phyloP scores from a whole-genome alignment of 92 coral and sea anemone species.

The Porites divaricata region DNA sequence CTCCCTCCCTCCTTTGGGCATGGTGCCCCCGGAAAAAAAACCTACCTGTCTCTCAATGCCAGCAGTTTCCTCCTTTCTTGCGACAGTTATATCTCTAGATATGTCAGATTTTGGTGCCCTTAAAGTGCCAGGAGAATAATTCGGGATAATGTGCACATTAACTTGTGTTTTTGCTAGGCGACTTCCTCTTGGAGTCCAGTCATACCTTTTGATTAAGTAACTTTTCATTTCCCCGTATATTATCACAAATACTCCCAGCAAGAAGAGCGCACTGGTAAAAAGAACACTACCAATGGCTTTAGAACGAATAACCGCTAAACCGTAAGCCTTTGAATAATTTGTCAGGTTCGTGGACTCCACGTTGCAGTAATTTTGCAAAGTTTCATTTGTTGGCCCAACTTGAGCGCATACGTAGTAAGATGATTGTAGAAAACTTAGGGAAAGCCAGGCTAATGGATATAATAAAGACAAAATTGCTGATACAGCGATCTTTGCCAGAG shows the following conservation, averaged over 20 bases:
- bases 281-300: constrained; percentile 24
- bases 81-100: neutral
- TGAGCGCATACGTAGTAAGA: constrained; percentile 18
- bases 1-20: no score
- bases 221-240: constrained; percentile 33
- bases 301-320: constrained; percentile 25
- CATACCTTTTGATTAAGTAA: constrained; percentile 16
- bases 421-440: constrained; percentile 38
- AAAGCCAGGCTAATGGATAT: constrained; percentile 33
- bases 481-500: constrained; percentile 26
- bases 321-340: neutral
- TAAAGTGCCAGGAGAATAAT: constrained; percentile 1
- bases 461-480: constrained; percentile 28
- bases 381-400: constrained; percentile 1
- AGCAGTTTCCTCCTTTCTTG: neutral
- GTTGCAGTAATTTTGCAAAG: constrained; percentile 1
- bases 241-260: constrained; percentile 20
- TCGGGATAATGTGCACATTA: neutral
- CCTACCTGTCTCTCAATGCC: constrained; percentile 10
- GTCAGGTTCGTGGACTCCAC: neutral
- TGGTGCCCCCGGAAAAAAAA: neutral
- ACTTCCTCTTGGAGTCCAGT: neutral
- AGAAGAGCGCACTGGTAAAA: constrained; percentile 11
- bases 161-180: neutral
- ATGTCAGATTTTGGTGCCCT: neutral